A percentile compares a stretch with the other conserved stretches of the same genome.
phyloP scores from a whole-genome alignment of 2,888 invertebrate genomes.

The Oligia strigilis region DNA sequence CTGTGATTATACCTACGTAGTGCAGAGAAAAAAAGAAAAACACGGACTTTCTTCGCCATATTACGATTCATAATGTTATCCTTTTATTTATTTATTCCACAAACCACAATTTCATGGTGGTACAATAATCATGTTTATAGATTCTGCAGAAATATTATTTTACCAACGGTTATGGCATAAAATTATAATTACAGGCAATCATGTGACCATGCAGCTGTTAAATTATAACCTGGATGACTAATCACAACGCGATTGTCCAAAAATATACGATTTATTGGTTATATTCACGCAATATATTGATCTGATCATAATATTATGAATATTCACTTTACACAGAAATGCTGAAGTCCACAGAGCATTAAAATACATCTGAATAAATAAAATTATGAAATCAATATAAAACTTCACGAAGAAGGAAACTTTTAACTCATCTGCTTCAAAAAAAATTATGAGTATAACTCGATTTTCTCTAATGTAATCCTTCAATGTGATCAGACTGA shows the following conservation, averaged over 20 bases:
- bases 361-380: background rate
- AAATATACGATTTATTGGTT: constrained; percentile 28
- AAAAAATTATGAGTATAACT: constrained; percentile 28
- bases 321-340: background rate
- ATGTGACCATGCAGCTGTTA: constrained; percentile 15
- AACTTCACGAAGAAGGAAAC: constrained; percentile 5
- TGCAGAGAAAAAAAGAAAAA: no score
- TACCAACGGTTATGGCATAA: constrained; percentile 16
- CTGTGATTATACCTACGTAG: no score
- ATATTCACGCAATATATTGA: constrained; percentile 22
- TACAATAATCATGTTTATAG: constrained; percentile 2
- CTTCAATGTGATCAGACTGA: constrained; percentile 9
- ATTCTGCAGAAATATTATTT: constrained; percentile 36
- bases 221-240: constrained; percentile 26
- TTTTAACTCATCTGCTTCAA: constrained; percentile 5
- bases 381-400: background rate
- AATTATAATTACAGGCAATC: constrained; percentile 43
- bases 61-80: no score
- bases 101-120: constrained; percentile 7
- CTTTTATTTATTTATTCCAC: constrained; percentile 9
- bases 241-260: constrained; percentile 17
- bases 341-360: background rate
- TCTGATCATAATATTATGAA: background rate
- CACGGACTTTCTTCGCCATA: no score
- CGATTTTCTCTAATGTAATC: constrained; percentile 28